phyloP scores from a whole-genome alignment of 2,113 vertebrate genomes.

The Isichthys henryi region DNA sequence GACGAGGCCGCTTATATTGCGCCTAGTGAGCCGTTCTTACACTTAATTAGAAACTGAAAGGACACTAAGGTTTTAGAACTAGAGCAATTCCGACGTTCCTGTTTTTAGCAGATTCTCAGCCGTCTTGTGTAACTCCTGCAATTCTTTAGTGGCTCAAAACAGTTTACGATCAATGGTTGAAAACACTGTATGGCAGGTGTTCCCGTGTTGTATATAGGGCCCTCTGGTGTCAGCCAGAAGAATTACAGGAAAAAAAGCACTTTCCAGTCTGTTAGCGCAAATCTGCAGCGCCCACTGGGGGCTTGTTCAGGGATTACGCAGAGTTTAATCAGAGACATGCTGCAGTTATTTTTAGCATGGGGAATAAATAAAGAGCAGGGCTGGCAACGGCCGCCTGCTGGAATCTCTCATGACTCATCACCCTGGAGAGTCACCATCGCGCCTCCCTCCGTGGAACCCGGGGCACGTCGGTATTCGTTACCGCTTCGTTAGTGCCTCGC shows the following conservation, averaged over 20 bases:
- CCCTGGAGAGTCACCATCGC: neutral
- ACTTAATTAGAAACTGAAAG: conserved; percentile 34
- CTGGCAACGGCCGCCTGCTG: neutral
- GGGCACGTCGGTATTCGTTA: neutral
- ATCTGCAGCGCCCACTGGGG: neutral
- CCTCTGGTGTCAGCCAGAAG: neutral
- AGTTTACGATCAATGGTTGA: neutral
- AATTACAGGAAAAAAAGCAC: neutral
- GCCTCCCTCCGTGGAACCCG: neutral
- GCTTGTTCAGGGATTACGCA: neutral
- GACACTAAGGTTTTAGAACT: neutral
- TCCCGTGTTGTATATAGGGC: neutral
- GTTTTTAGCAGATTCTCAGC: neutral
- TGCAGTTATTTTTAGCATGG: neutral
- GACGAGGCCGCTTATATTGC: neutral
- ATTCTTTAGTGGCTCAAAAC: neutral
- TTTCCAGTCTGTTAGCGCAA: neutral
- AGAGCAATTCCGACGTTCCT: neutral
- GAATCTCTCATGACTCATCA: neutral
- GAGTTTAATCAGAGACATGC: neutral
- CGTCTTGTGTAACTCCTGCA: neutral
- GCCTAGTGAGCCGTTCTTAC: conserved; percentile 9
- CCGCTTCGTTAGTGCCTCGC: neutral
- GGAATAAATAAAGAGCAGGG: neutral
- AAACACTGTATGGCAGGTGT: neutral